These are phyloP conservation scores for Macroglossus sobrinus DNA, from an alignment of 2,113 vertebrate genomes.

Conservation along the genomic window DNA sequence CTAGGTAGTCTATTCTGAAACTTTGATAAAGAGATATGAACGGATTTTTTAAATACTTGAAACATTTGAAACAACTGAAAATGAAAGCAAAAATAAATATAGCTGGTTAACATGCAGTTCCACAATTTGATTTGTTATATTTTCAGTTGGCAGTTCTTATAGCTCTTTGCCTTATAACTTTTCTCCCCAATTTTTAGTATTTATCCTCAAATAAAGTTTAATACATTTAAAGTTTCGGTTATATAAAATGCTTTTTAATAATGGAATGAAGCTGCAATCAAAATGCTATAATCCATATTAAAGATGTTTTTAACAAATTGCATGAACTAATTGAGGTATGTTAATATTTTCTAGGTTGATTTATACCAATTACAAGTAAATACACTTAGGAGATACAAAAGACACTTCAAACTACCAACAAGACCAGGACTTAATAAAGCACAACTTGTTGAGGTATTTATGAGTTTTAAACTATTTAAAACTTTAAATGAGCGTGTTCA, in stretches of 20 bases:
- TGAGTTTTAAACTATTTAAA: conserved; percentile 64
- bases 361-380: conserved; percentile 91
- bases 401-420: conserved; percentile 90
- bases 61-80: conserved; percentile 37
- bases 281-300: background rate
- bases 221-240: conserved; percentile 18
- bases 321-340: conserved; percentile 40
- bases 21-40: background rate
- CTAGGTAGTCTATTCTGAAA: background rate
- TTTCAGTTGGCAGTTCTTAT: background rate
- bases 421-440: conserved; percentile 91
- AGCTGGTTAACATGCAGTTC: background rate
- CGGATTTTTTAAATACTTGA: background rate
- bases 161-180: background rate
- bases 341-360: conserved; percentile 84
- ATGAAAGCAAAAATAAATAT: conserved; percentile 52
- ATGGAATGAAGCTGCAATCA: background rate
- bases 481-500: background rate
- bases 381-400: conserved; percentile 89
- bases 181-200: background rate
- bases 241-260: background rate
- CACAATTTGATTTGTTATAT: background rate
- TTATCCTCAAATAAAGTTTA: conserved; percentile 12
- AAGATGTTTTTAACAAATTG: background rate
- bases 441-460: conserved; percentile 88